Evolutionary conservation across 2,797 vertebrate genomes (phyloP).

Genomic region (Odontamblyopus rebecca): DNA sequence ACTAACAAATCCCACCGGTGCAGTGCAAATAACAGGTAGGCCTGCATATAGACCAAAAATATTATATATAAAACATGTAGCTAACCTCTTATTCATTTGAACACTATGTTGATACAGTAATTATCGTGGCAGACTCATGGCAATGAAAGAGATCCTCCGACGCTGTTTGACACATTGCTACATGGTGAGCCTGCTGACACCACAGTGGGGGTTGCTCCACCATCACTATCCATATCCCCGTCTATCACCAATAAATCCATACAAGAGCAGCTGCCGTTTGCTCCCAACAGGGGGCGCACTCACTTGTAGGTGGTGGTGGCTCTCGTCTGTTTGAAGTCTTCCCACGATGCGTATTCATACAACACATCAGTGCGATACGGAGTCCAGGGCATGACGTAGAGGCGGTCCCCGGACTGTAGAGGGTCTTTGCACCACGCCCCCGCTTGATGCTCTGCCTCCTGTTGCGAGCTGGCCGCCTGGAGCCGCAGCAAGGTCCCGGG

Average conservation of each 20-base stretch:
- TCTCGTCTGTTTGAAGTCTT: constrained; percentile 86
- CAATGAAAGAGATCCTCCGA: constrained; percentile 25
- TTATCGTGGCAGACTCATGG: not conserved
- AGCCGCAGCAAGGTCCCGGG: constrained; percentile 89
- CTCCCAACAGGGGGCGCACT: constrained; percentile 59
- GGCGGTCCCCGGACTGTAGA: constrained; percentile 90
- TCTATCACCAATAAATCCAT: constrained; percentile 66
- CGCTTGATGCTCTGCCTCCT: constrained; percentile 91
- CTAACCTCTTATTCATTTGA: not conserved
- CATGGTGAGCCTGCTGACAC: constrained; percentile 36
- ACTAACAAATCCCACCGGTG: not conserved
- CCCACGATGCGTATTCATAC: constrained; percentile 92
- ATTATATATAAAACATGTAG: too few species aligned
- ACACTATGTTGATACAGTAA: not conserved
- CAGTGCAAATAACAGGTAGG: too few species aligned
- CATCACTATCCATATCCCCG: constrained; percentile 45
- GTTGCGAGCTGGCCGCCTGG: constrained; percentile 84
- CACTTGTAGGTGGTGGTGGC: constrained; percentile 91
- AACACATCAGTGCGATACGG: constrained; percentile 94
- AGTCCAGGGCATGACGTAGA: constrained; percentile 96
- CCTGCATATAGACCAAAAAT: not conserved
- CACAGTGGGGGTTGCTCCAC: constrained; percentile 33
- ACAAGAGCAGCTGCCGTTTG: constrained; percentile 53
- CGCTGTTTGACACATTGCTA: constrained; percentile 31
- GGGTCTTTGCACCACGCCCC: constrained; percentile 97